These are phyloP conservation scores for Oscheius sp. DNA, from an alignment of 2,888 invertebrate genomes.

Conservation along the genomic window DNA sequence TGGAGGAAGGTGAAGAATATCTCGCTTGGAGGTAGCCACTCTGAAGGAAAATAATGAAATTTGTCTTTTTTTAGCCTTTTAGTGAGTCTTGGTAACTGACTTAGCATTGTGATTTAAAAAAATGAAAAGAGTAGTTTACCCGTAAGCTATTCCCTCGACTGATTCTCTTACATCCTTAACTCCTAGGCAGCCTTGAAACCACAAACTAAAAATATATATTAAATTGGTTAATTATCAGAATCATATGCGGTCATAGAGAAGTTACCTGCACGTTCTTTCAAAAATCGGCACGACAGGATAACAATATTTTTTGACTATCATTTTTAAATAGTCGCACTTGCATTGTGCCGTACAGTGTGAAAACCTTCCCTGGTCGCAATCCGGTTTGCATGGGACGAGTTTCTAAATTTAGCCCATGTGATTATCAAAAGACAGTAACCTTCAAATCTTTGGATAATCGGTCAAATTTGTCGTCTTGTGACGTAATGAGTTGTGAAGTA, in stretches of 20 bases:
- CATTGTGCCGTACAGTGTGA: conserved; percentile 64
- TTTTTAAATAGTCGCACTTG: conserved; percentile 62
- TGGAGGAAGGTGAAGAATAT: conserved; percentile 5
- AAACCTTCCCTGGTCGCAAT: conserved; percentile 56
- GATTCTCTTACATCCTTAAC: too few relatives aligned
- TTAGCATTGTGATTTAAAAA: conserved; percentile 29
- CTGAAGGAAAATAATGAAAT: not conserved
- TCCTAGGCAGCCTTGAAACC: conserved; percentile 66
- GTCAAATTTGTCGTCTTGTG: conserved; percentile 41
- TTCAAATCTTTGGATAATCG: conserved; percentile 41
- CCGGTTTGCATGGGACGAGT: conserved; percentile 62
- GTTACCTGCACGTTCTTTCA: conserved; percentile 65
- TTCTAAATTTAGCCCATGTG: too few relatives aligned
- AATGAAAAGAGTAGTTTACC: not conserved
- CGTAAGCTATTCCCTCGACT: too few relatives aligned
- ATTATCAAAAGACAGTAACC: too few relatives aligned
- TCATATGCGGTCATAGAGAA: too few relatives aligned
- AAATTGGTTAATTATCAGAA: too few relatives aligned
- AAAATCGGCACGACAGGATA: conserved; percentile 65
- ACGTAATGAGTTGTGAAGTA: too few relatives aligned
- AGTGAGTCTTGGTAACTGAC: conserved; percentile 36
- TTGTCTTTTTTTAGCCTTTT: too few relatives aligned
- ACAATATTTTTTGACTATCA: conserved; percentile 61
- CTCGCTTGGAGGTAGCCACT: not conserved
- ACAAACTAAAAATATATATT: too few relatives aligned